Evolutionary conservation across 2,113 vertebrate species (phyloP), one percentile per base, ranked within the genome.

Genomic region (Cebidichthys violaceus): DNA sequence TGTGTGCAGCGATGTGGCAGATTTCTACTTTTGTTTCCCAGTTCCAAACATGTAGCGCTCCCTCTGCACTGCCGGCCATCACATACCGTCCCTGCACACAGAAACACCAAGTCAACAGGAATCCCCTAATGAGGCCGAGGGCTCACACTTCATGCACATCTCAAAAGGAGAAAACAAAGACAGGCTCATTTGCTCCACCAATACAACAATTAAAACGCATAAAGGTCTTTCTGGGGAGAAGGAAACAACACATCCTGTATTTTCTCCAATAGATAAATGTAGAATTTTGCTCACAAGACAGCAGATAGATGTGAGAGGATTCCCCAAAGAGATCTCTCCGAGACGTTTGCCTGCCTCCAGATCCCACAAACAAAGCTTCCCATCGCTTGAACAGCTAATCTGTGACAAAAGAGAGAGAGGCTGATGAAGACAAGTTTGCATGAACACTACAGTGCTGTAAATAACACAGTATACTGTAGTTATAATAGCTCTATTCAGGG

Each of bases 21-120:
- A 96, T 88, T 73, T 97, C 96, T n/a, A 93, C 70, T 0, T 91
- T 93, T 1, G 89, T 87, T 64, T 93, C 88, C 84, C 92, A 95
- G 73, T 94, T 93, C 97, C 97, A 98, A 24, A 96, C 94, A 66
- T 96, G 94, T 6, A 97, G 93, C 14, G 52, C 85, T n/a, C 97
- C 97, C 27, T 96, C 95, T 13, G 94, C 83, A 60, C 91, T 92
- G 75, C 96, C 91, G 1, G 96, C 93, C 0, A 96, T 86, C 31
- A 96, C 92, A 4, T 95, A 93, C 6, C 90, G 91, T 0, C 92
- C 95, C 97, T 97, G 88, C 18, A 72, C 13, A 84, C 45, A 77
- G 7, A 65, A 43, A 70, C 4, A 77, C 1, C 18, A 20, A 27
- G 1, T 71, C 24, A 86, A 50, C 45, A 14, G 7, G 37, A 9